Evolutionary conservation across 2,113 vertebrate species (phyloP).

Genomic region (Bombycilla garrulus): DNA sequence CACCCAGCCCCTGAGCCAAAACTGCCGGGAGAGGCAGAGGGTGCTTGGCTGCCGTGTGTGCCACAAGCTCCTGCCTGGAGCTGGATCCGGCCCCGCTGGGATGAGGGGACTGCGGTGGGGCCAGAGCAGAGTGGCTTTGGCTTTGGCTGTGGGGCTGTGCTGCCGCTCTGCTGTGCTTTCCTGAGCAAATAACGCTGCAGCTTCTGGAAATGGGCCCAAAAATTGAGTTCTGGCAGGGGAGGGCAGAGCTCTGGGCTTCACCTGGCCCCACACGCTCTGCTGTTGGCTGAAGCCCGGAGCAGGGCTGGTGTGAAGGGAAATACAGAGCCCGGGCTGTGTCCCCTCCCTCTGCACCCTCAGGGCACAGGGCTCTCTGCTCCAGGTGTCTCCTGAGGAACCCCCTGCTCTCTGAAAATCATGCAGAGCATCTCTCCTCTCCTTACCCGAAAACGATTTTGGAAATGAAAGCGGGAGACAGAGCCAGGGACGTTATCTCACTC

Average conservation of each 20-base stretch:
- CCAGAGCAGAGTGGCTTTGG: neutral
- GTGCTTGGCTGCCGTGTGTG: neutral
- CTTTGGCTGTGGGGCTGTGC: neutral
- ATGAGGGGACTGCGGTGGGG: neutral
- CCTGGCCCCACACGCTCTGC: neutral
- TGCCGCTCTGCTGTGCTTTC: accelerated
- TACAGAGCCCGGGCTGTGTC: accelerated
- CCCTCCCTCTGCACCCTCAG: accelerated
- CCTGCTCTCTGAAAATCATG: neutral
- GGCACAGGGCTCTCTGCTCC: neutral
- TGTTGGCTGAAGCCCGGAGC: neutral
- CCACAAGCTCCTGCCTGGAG: neutral
- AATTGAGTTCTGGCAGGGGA: neutral
- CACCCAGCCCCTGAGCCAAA: neutral
- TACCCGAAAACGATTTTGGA: neutral
- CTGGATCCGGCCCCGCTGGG: neutral
- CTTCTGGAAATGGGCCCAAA: neutral
- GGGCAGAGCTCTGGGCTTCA: neutral
- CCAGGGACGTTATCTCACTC: neutral
- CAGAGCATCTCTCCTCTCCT: neutral
- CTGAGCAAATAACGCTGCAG: neutral
- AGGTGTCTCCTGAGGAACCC: neutral
- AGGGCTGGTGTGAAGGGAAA: neutral
- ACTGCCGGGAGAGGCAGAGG: neutral
- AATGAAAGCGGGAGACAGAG: neutral